Base-by-base conservation (phyloP, 1,140 invertebrate genomes). In the Ruditapes philippinarum region DNA sequence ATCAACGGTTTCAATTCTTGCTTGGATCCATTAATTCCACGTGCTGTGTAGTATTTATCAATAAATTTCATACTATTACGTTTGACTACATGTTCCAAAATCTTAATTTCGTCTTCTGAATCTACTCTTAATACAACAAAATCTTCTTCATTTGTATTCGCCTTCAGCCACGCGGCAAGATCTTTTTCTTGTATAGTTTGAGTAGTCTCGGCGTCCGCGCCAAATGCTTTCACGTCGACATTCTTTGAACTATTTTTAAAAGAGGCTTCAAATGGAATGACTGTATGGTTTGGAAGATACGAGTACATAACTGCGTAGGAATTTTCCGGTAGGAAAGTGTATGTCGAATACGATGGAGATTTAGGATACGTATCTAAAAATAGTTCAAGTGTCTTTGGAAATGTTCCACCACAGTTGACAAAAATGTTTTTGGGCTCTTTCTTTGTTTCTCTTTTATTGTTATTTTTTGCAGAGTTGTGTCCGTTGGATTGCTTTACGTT, bases 111-210 rank as follows among this genome's bases (percentile, higher is more conserved):
- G 14, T 62, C 36, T 9, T 65, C 22, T 9, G 79, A 81, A 33
- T 62, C 60, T 42, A 81, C 5, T 81, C 36, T 62, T 14, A 81
- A 12, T 40, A 81, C 42, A 42, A 81, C 79, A 62, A 28, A 40
- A 65, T 81, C 79, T 9, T 54, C 40, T 22, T 42, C 19, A 9
- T 81, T 81, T 31, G 33, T 65, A 40, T 81, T n/a, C 4, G 33
- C 9, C 19, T 40, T n/a, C 17, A 81, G 28, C 79, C 79, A 81
- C 0, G 22, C 54, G 4, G 79, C 54, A 0, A 81, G 19, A 22
- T 81, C 79, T 57, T 36, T 62, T 36, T 78, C 28, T 1, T 17
- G 14, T 19, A 31, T 49, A 1, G 0, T 33, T 54, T 78, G n/a
- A 9, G 74, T 78, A 31, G 33, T 42, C 25, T 74, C 70, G 1